Base-by-base conservation (phyloP, 1,140 invertebrate species). In the Caenorhabditis brenneri region DNA sequence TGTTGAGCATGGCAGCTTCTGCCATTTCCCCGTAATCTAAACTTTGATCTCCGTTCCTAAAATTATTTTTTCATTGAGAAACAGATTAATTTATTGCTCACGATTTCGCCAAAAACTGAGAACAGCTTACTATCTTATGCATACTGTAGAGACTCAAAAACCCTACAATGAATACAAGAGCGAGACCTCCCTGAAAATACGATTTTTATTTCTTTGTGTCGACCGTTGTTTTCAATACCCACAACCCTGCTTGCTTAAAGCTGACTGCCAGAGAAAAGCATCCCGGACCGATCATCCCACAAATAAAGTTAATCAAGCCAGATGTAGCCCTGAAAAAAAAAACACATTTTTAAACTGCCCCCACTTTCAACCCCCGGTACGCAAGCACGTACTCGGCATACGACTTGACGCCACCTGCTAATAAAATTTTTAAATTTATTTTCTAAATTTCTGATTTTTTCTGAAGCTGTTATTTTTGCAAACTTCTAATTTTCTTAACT, bases 21-120 rank as follows among this genome's bases (percentile, higher is more conserved):
- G 82, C 82, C 82, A 83, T 83, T 79, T 83, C 36, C 27, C 82
- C 82, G 49, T 83, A 83, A 31, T 83, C 82, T 16, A 83, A 51
- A 53, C 58, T 79, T 39, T 48, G 29, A n/a, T 46, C 42, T 29
- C 55, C 33, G 29, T 83, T 51, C 36, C 82, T 80, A 22, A 53
- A 79, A 79, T 12, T 16, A 42, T 46, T n/a, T 60, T 39, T 29
- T n/a, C 6, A 42, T 29, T 69, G 33, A 36, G 10, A 16, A 19
- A 22, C 10, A 33, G 19, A 27, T 27, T 33, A 46, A 22, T 7
- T n/a, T 55, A 22, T 29, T 55, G 12, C 69, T 48, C 19, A 83
- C 82, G 36, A 42, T 79, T 53, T 79, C 22, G 82, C 82, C 27
- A 83, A 39, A 79, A 27, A 83, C 27, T 83, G 82, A 15, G 58